These are phyloP conservation scores for Neodiprion fabricii DNA, from an alignment of 1,140 invertebrate species.

Conservation along the genomic window DNA sequence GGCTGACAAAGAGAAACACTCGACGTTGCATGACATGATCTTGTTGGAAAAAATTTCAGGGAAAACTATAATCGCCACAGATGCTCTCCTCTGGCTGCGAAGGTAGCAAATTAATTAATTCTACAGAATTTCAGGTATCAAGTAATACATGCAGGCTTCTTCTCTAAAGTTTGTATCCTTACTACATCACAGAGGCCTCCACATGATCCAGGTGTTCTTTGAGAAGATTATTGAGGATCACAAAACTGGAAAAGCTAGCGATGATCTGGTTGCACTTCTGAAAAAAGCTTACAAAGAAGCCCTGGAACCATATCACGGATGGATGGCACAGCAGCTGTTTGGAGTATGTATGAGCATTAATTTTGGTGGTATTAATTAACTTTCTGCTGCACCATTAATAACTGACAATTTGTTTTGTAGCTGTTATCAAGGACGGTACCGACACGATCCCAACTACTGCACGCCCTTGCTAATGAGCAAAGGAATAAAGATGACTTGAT, in stretches of 20 bases:
- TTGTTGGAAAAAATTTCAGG: constrained; percentile 62
- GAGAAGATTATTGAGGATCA: constrained; percentile 63
- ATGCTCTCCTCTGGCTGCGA: constrained; percentile 73
- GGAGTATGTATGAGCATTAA: constrained; percentile 57
- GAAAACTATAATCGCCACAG: constrained; percentile 58
- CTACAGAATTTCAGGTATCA: constrained; percentile 13
- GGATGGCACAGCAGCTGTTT: constrained; percentile 72
- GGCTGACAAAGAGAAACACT: constrained; percentile 61
- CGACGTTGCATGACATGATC: constrained; percentile 72
- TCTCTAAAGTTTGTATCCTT: constrained; percentile 16
- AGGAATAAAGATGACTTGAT: constrained; percentile 41
- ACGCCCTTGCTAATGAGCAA: constrained; percentile 42
- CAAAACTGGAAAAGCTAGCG: constrained; percentile 53
- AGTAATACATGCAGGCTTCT: constrained; percentile 4
- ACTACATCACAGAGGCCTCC: constrained; percentile 62
- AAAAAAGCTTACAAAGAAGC: constrained; percentile 68
- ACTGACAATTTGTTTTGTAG: constrained; percentile 37
- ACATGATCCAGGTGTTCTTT: constrained; percentile 68
- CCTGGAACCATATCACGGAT: constrained; percentile 70
- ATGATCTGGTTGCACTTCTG: constrained; percentile 65
- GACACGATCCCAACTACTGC: constrained; percentile 48
- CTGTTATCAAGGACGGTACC: constrained; percentile 53
- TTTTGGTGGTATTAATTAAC: constrained; percentile 12
- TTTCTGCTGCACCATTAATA: neutral
- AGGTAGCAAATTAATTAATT: constrained; percentile 58